phyloP scores from a whole-genome alignment of 1,140 invertebrate genomes.

The Drosophila melanogaster region Release_6_plus_ISO1_MT NT_033779.5:13872501-13873000 shows the following conservation, averaged over 20 bases:
- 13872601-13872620: constrained; percentile 35
- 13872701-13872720: constrained; percentile 62
- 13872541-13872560: constrained; percentile 27
- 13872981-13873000: too few species aligned
- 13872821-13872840: constrained; percentile 47
- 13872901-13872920: not conserved
- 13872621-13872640: constrained; percentile 48
- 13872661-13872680: constrained; percentile 41
- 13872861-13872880: constrained; percentile 11
- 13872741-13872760: constrained; percentile 53
- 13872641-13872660: constrained; percentile 65
- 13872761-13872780: constrained; percentile 18
- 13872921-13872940: not conserved
- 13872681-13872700: constrained; percentile 42
- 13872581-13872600: constrained; percentile 27
- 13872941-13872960: too few species aligned
- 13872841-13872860: constrained; percentile 15
- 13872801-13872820: constrained; percentile 50
- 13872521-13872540: constrained; percentile 5
- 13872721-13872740: constrained; percentile 52
- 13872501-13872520: constrained; percentile 54
- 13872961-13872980: not conserved
- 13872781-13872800: constrained; percentile 49
- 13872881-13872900: constrained; percentile 1
- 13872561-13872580: constrained; percentile 42